Conservation (phyloP, 1,140 invertebrate genomes). For the Solen grandis region DNA sequence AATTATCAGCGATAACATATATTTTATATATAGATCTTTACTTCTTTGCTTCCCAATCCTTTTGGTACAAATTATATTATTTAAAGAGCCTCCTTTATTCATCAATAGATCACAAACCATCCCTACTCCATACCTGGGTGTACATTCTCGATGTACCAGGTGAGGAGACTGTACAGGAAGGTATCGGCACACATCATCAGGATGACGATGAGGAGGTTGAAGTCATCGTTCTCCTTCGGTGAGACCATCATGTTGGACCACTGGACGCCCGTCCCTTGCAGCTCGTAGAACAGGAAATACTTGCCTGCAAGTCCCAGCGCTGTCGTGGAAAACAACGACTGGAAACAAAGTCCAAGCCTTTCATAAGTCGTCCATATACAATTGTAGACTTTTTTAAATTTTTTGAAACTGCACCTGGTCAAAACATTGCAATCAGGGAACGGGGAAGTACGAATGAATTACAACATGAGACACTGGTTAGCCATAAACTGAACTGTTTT, state of each 20-base stretch:
- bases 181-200: conserved; percentile 83
- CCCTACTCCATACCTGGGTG: conserved; percentile 83
- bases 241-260: conserved; percentile 86
- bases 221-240: conserved; percentile 87
- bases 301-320: conserved; percentile 89
- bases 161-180: conserved; percentile 80
- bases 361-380: neutral
- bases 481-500: too few species aligned
- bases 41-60: too few species aligned
- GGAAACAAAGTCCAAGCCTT: conserved; percentile 57
- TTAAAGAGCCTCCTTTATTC: too few species aligned
- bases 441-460: neutral
- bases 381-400: neutral
- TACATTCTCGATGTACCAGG: conserved; percentile 86
- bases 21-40: too few species aligned
- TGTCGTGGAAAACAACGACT: conserved; percentile 87
- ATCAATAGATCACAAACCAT: too few species aligned
- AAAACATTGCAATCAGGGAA: neutral
- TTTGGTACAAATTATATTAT: too few species aligned
- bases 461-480: too few species aligned
- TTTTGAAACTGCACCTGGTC: neutral
- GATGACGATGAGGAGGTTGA: conserved; percentile 85
- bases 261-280: conserved; percentile 85
- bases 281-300: conserved; percentile 86
- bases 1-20: too few species aligned